phyloP scores from a whole-genome alignment of 2,888 invertebrate genomes.

The Antheraea yamamai region DNA sequence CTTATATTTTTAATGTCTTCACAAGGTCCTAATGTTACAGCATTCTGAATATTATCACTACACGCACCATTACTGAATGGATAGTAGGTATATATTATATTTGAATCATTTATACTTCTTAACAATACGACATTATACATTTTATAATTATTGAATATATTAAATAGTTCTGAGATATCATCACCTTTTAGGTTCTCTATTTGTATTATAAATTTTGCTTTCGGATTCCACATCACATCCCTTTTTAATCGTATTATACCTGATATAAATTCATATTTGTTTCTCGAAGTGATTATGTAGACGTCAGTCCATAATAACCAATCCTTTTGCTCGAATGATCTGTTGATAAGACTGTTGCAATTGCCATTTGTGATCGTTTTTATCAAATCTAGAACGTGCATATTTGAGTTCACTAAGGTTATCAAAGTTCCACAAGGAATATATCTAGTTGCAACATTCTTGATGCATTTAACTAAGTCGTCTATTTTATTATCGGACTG shows the following conservation, averaged over 20 bases:
- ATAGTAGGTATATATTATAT: constrained; percentile 43
- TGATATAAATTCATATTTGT: constrained; percentile 35
- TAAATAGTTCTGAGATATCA: constrained; percentile 39
- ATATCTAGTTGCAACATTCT: constrained; percentile 36
- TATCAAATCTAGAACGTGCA: constrained; percentile 33
- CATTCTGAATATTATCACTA: constrained; percentile 37
- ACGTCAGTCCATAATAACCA: constrained; percentile 42
- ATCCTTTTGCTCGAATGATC: constrained; percentile 36
- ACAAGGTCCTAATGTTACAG: constrained; percentile 44
- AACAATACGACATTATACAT: constrained; percentile 49
- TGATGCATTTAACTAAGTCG: constrained; percentile 6
- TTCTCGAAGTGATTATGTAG: constrained; percentile 47
- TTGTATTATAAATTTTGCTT: constrained; percentile 47
- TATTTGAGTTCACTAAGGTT: constrained; percentile 39
- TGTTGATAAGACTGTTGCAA: constrained; percentile 44
- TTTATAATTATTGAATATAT: constrained; percentile 40
- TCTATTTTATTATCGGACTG: background rate
- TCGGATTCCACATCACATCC: constrained; percentile 57
- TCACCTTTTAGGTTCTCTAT: constrained; percentile 32
- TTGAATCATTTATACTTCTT: constrained; percentile 28
- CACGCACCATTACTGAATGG: constrained; percentile 50
- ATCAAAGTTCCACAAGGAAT: constrained; percentile 40
- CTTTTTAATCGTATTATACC: constrained; percentile 40
- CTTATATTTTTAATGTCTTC: constrained; percentile 27
- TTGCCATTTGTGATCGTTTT: constrained; percentile 31